A percentile compares a stretch with the other conserved stretches of the same genome.
These are phyloP conservation scores for Apotomis turbidana DNA, from an alignment of 2,888 invertebrate genomes.

Conservation along the genomic window DNA sequence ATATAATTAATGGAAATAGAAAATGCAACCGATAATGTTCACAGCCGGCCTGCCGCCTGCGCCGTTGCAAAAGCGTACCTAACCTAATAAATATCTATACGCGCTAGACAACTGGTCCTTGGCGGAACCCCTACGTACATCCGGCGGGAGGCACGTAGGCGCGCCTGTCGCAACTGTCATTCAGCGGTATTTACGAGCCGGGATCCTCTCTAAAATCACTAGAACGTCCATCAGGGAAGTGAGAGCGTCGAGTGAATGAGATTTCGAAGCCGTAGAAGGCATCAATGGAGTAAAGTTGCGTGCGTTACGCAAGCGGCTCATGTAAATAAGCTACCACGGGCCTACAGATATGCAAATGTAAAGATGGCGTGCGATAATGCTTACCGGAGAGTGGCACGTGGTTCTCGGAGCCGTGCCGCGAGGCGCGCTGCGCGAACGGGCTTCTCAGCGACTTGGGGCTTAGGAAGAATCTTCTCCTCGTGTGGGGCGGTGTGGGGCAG, in stretches of 20 bases:
- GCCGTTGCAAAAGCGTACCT: constrained; percentile 73
- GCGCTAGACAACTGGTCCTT: constrained; percentile 71
- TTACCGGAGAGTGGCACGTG: constrained; percentile 89
- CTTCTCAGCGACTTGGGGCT: constrained; percentile 91
- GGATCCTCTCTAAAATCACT: constrained; percentile 62
- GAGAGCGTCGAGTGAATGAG: constrained; percentile 68
- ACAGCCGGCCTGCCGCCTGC: constrained; percentile 75
- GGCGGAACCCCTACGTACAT: constrained; percentile 81
- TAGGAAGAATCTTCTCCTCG: constrained; percentile 90
- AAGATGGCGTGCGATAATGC: constrained; percentile 51
- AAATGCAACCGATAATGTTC: constrained; percentile 76
- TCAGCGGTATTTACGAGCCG: constrained; percentile 69
- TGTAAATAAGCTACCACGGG: constrained; percentile 63
- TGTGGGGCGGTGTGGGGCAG: constrained; percentile 92
- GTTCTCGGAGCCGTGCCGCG: constrained; percentile 82
- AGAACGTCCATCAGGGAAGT: constrained; percentile 57
- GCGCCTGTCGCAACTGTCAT: constrained; percentile 72
- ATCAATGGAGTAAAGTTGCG: constrained; percentile 68
- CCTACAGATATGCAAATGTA: constrained; percentile 60
- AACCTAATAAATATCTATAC: constrained; percentile 58
- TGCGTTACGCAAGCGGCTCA: constrained; percentile 63
- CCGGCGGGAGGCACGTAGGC: constrained; percentile 76
- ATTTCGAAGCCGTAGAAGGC: constrained; percentile 60
- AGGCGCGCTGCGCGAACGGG: constrained; percentile 86
- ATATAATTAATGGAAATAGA: constrained; percentile 80